These are phyloP conservation scores for Pangasius macronema DNA, from an alignment of 2,797 vertebrate species.

Conservation along the genomic window DNA sequence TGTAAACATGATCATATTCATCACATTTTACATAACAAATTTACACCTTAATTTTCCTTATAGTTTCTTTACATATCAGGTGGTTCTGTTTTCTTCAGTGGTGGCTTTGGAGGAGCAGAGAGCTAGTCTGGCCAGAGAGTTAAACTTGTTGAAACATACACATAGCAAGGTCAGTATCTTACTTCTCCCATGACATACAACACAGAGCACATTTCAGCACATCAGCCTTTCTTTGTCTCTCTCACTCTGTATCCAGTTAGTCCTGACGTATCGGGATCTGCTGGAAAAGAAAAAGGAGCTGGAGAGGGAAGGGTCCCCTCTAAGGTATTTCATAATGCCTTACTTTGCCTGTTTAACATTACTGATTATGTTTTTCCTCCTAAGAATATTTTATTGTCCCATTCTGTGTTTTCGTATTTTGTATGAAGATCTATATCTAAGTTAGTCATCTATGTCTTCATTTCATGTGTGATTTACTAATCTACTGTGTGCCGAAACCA, in stretches of 20 bases:
- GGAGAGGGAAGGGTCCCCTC: slow-evolving; percentile 70
- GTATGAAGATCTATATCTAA: neutral
- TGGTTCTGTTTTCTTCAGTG: slow-evolving; percentile 64
- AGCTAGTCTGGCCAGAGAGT: slow-evolving; percentile 68
- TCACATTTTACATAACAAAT: neutral
- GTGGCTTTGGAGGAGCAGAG: slow-evolving; percentile 78
- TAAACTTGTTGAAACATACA: slow-evolving; percentile 69
- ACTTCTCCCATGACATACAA: neutral
- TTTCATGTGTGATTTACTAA: neutral
- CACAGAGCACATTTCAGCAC: neutral
- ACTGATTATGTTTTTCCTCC: neutral
- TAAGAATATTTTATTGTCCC: neutral
- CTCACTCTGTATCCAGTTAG: slow-evolving; percentile 63
- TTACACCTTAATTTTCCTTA: neutral
- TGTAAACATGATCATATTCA: neutral
- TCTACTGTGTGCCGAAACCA: no score
- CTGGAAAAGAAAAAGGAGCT: slow-evolving; percentile 74
- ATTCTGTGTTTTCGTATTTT: neutral
- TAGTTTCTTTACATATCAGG: neutral
- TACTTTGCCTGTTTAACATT: neutral
- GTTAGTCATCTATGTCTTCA: neutral
- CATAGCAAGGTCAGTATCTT: slow-evolving; percentile 74
- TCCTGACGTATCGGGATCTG: slow-evolving; percentile 69
- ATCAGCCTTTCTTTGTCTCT: neutral
- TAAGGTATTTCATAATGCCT: slow-evolving; percentile 64